Percentiles rank a stretch among this genome's conserved stretches.
Conservation (phyloP, 2,797 vertebrate genomes). For the Sphenodon punctatus region DNA sequence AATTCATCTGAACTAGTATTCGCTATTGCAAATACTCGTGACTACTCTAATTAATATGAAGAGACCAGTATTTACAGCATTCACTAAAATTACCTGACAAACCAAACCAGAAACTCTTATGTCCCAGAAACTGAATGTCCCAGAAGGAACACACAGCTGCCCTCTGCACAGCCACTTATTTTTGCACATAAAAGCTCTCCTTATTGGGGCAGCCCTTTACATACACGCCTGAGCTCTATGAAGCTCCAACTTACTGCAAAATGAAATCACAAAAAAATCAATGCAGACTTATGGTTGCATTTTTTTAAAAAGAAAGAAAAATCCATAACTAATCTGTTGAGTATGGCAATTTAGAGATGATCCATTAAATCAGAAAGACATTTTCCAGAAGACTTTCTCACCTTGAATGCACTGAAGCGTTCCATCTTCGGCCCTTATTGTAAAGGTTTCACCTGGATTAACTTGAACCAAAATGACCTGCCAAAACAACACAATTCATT, state of each 20-base stretch:
- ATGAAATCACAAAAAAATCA: neutral
- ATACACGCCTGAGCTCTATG: neutral
- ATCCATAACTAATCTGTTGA: neutral
- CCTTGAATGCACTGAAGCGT: conserved; percentile 99
- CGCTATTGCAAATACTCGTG: no score
- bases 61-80: neutral
- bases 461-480: conserved; percentile 99
- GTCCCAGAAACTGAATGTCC: no score
- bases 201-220: no score
- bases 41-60: no score
- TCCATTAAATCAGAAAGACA: neutral
- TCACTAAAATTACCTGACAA: neutral
- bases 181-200: no score
- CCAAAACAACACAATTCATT: conserved; percentile 45
- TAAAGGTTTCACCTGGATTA: conserved; percentile 98
- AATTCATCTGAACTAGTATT: no score
- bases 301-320: neutral
- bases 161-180: no score
- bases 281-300: neutral
- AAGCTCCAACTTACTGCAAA: neutral
- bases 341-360: neutral
- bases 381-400: conserved; percentile 70
- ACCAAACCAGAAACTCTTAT: neutral
- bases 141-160: no score
- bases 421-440: conserved; percentile 96